These are phyloP conservation scores for Cataglyphis altisquamis DNA, from an alignment of 2,888 invertebrate genomes.

Conservation along the genomic window DNA sequence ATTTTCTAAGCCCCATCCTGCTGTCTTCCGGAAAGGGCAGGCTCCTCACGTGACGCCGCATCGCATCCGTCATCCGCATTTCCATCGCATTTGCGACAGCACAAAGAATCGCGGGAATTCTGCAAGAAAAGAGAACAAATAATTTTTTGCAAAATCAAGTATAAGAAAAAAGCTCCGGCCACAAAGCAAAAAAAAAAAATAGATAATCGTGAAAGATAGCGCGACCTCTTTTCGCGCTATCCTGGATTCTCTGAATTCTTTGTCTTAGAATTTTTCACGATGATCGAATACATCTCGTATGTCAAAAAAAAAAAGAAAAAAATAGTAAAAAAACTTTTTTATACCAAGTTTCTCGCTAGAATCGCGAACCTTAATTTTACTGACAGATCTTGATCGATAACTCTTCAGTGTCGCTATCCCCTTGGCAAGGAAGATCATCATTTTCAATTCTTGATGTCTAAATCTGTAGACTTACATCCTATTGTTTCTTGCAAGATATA, in stretches of 20 bases:
- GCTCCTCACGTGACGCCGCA: slow-evolving; percentile 70
- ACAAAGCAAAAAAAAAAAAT: neutral
- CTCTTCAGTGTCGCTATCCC: neutral
- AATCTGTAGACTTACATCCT: neutral
- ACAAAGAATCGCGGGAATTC: slow-evolving; percentile 6
- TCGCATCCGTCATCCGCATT: slow-evolving; percentile 54
- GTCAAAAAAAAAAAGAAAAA: neutral
- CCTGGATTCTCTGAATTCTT: slow-evolving; percentile 30
- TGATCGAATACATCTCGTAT: slow-evolving; percentile 29
- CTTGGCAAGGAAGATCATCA: slow-evolving; percentile 5
- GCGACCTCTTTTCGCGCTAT: slow-evolving; percentile 20
- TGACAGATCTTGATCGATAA: slow-evolving; percentile 37
- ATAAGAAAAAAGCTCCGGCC: neutral
- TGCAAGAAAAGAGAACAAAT: slow-evolving; percentile 18
- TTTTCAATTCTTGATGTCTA: slow-evolving; percentile 29
- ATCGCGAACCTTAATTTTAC: slow-evolving; percentile 22
- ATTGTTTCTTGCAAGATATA: neutral
- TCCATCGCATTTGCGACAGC: slow-evolving; percentile 18
- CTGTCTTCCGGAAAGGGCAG: slow-evolving; percentile 80
- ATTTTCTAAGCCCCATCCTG: slow-evolving; percentile 78
- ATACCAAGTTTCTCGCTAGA: slow-evolving; percentile 8
- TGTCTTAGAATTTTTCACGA: slow-evolving; percentile 39
- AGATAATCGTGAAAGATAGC: slow-evolving; percentile 32
- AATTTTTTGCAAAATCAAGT: slow-evolving; percentile 19
- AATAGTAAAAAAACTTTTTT: neutral